phyloP scores from a whole-genome alignment of 2,888 invertebrate genomes.

The Germaria angustata region DNA sequence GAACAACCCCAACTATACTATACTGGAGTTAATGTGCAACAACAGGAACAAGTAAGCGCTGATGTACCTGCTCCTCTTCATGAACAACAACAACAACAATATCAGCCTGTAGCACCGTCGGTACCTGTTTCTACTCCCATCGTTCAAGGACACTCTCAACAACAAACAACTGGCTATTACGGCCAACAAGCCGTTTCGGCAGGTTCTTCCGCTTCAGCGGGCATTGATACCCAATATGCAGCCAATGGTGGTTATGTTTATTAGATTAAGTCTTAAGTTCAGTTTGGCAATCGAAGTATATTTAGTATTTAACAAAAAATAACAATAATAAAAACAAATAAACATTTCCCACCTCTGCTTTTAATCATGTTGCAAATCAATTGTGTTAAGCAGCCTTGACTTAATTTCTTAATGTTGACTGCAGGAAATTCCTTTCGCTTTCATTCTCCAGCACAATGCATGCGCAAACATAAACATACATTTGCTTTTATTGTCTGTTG shows the following conservation, averaged over 20 bases:
- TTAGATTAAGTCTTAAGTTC: constrained; percentile 61
- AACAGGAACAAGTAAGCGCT: not conserved
- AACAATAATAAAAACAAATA: constrained; percentile 7
- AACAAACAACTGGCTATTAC: not conserved
- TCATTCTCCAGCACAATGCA: constrained; percentile 11
- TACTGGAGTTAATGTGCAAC: not conserved
- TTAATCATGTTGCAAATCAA: constrained; percentile 4
- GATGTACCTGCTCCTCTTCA: constrained; percentile 15
- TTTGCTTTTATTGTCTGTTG: constrained; percentile 11
- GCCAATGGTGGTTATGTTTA: constrained; percentile 77
- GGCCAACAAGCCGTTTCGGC: not conserved
- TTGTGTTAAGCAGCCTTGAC: constrained; percentile 47
- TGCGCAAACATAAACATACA: not conserved
- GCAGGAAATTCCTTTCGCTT: constrained; percentile 60
- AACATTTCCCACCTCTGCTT: not conserved
- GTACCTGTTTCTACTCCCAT: not conserved
- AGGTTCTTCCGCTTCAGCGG: constrained; percentile 31
- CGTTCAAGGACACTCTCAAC: not conserved
- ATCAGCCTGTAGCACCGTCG: not conserved
- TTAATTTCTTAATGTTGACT: constrained; percentile 35
- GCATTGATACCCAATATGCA: constrained; percentile 75
- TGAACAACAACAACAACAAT: not conserved
- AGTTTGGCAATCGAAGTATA: not conserved
- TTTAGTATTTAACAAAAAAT: constrained; percentile 11
- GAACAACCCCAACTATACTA: not conserved